phyloP scores from a whole-genome alignment of 2,113 vertebrate species.

The Oncorhynchus keta region DNA sequence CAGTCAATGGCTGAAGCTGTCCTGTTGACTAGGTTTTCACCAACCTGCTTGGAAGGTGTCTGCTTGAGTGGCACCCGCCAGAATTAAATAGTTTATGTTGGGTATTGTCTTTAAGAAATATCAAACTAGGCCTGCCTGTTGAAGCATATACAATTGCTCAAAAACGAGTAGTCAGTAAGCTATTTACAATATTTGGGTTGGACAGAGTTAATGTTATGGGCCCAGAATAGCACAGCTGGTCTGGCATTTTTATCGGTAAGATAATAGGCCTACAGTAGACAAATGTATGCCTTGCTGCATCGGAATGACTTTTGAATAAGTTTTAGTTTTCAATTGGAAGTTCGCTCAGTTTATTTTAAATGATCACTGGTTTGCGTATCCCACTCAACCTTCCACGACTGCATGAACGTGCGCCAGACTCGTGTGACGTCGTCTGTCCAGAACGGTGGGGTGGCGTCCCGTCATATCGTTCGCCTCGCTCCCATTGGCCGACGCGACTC shows the following conservation, averaged over 20 bases:
- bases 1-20: neutral
- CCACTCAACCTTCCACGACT: neutral
- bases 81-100: neutral
- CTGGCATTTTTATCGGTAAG: too few species aligned
- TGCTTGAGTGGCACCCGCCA: too few species aligned
- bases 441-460: constrained; percentile 78
- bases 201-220: too few species aligned
- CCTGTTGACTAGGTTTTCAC: constrained; percentile 34
- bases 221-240: too few species aligned
- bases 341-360: neutral
- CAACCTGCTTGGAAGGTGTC: neutral
- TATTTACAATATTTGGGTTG: too few species aligned
- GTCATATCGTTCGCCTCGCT: constrained; percentile 86
- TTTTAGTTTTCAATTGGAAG: neutral
- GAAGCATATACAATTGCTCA: too few species aligned
- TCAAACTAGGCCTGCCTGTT: too few species aligned
- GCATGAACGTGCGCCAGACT: constrained; percentile 6
- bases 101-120: neutral
- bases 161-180: too few species aligned
- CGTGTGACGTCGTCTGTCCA: constrained; percentile 14
- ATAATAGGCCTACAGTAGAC: too few species aligned
- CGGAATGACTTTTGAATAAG: too few species aligned
- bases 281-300: too few species aligned
- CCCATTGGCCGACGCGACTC: constrained; percentile 84
- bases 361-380: too few species aligned